Conservation (phyloP, 1,140 invertebrate species). For the Aphis craccivora region DNA sequence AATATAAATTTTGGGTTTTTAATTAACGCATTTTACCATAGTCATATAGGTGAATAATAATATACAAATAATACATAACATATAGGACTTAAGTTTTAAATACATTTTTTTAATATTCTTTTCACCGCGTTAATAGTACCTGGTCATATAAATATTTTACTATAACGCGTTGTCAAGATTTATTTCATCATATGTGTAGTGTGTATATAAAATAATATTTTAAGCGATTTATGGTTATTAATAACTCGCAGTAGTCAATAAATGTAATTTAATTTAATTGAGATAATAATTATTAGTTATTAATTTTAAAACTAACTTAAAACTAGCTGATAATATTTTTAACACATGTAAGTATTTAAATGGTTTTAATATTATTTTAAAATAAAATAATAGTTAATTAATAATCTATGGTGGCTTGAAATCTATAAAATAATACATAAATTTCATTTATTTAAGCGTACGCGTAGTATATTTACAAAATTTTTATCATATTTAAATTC, state of each 20-base stretch:
- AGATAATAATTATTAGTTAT: neutral
- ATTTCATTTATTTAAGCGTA: neutral
- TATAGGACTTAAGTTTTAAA: neutral
- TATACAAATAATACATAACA: neutral
- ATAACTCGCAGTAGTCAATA: neutral
- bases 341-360: neutral
- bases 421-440: neutral
- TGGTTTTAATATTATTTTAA: neutral
- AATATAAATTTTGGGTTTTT: neutral
- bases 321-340: neutral
- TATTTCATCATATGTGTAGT: neutral
- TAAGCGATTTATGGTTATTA: neutral
- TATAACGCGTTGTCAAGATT: neutral
- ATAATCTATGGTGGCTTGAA: no score
- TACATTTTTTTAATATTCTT: constrained; percentile 5
- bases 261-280: neutral
- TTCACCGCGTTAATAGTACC: neutral
- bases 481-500: neutral
- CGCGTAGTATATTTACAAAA: neutral
- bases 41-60: neutral
- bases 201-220: neutral
- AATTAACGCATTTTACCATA: neutral
- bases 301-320: neutral
- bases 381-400: neutral
- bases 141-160: neutral